Base-by-base conservation (phyloP, 2,888 invertebrate species). In the Chrysotoxum bicinctum region DNA sequence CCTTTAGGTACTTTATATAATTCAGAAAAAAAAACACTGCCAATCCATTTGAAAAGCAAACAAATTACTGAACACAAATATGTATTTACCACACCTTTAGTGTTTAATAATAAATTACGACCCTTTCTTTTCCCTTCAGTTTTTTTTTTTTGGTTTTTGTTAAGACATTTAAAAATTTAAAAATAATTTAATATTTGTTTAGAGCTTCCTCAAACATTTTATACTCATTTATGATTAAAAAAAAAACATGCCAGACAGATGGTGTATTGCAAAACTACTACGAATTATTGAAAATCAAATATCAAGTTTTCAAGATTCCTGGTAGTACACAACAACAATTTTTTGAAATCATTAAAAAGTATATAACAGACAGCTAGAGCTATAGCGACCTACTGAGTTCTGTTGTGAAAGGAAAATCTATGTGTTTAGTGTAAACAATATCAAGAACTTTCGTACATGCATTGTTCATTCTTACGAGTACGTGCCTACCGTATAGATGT, bases 51-150 rank as follows among this genome's bases (percentile, higher is more conserved):
- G n/a, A 12, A 10, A 60, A 43, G 16, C 26, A 21, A 40, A 60
- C 60, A 60, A 60, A 60, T 60, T 60, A 60, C 60, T 60, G 23
- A 43, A 60, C 23, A 40, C n/a, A 23, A 60, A 60, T 35, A 21
- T 60, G 14, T 60, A 40, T 43, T 16, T 9, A 40, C 40, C 60
- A 43, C 60, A 60, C 60, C 40, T 60, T 60, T 60, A 26, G 26
- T 60, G 58, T 43, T 60, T 60, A 40, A 40, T 40, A 60, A 60
- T 60, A 60, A 23, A 60, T 43, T 40, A 40, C 40, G n/a, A 40
- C 35, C 58, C 58, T n/a, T n/a, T n/a, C n/a, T n/a, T 58, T 21
- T 2, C 1, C 21, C 35, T 37, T 21, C 0, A 21, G 21, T 58
- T 58, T 6, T 35, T 58, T 12, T 37, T 21, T 21, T 52, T 26